Evolutionary conservation across 1,140 invertebrate genomes (phyloP).

Genomic region (Drosophila simulans): DNA sequence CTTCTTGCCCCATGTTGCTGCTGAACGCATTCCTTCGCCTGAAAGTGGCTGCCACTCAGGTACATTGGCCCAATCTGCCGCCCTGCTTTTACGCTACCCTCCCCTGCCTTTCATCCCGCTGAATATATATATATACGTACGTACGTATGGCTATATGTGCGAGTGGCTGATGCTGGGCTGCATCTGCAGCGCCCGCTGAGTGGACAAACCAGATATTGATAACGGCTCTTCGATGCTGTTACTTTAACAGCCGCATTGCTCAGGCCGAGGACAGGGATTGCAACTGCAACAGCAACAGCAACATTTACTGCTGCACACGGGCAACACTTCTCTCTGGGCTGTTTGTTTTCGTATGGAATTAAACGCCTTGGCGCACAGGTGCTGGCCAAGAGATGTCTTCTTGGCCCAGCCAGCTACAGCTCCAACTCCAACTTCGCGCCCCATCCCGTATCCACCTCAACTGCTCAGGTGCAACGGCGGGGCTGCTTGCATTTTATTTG

Average conservation of each 20-base stretch:
- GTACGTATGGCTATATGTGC: constrained; percentile 20
- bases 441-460: background rate
- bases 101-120: constrained; percentile 9
- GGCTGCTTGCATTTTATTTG: constrained; percentile 77
- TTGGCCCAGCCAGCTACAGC: constrained; percentile 29
- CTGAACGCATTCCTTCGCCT: constrained; percentile 76
- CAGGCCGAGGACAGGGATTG: constrained; percentile 51
- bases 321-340: constrained; percentile 67
- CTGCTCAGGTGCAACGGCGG: constrained; percentile 67
- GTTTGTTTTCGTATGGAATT: constrained; percentile 80
- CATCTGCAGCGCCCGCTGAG: constrained; percentile 64
- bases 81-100: constrained; percentile 38
- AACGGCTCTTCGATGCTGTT: constrained; percentile 84
- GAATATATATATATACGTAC: constrained; percentile 13
- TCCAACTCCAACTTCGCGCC: background rate
- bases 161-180: constrained; percentile 48
- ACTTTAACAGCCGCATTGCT: constrained; percentile 75
- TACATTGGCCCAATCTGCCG: constrained; percentile 83
- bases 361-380: constrained; percentile 73
- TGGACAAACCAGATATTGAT: constrained; percentile 85
- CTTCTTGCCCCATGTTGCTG: constrained; percentile 43
- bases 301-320: constrained; percentile 65
- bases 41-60: constrained; percentile 80
- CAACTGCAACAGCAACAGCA: constrained; percentile 32
- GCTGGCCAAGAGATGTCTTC: constrained; percentile 62